Base-by-base conservation (phyloP, 2,888 invertebrate genomes). In the Steinernema hermaphroditum region DNA sequence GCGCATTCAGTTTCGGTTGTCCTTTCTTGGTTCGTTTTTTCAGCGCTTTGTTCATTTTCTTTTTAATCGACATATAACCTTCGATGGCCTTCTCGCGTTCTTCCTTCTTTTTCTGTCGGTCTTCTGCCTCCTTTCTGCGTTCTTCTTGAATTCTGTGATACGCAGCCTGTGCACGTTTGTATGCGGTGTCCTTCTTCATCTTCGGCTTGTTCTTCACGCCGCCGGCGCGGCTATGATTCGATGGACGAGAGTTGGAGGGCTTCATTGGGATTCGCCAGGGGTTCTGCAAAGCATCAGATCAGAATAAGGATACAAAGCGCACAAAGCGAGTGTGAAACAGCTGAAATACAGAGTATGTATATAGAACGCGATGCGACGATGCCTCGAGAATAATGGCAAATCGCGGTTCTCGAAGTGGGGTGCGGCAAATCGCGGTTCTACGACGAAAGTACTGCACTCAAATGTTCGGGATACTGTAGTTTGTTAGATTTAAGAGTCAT, bases 1-100 rank as follows among this genome's bases (percentile, higher is more conserved):
- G 83, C 6, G 83, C 81, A 57, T 80, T 79, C 68, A 83, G 70
- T 72, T 83, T 83, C 22, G 83, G 83, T 68, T 83, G 83, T 19
- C 83, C 83, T 71, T 82, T 82, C 57, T 78, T 79, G 41, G 80
- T 83, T 54, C 72, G 75, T 74, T 79, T 78, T 62, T 76, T 73
- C 69, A 83, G 69, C 16, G 80, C 83, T 37, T 79, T 77, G 75
- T 82, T 82, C 78, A 83, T 83, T 68, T 80, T 81, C 72, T 76
- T 78, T 54, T 77, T 73, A 8, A 70, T 72, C 27, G 77, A 75
- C 34, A 76, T 75, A 32, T 82, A 78, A 32, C 74, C 69, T 54
- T 78, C 75, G 68, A 80, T 72, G 72, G 70, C 77, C 75, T 44
- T 77, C 29, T 76, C 72, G 14, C 37, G 27, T 68, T 76, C 49